Evolutionary conservation across 1,140 invertebrate genomes (phyloP), one percentile per base, ranked within the genome.

Genomic region (Drosophila ohnishii): DNA sequence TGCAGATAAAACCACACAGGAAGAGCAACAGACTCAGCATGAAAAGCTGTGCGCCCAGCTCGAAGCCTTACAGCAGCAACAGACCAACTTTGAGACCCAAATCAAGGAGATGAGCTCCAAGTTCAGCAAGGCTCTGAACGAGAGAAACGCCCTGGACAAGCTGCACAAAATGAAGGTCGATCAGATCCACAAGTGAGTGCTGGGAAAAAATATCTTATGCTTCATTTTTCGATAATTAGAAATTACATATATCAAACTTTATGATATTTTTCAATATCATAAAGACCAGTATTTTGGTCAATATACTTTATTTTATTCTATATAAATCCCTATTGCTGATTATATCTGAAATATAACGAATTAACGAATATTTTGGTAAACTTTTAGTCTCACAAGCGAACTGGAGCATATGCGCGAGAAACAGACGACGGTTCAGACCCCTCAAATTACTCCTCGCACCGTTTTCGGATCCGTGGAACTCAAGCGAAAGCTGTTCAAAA

Each of bases 141-240:
- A 91, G 64, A 72, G 90, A 16, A 90, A 89, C 28, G 90, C 90
- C 0, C 40, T 91, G 45, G 90, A 91, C 51, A 91, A 91, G 40
- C 56, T 91, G 37, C 90, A 91, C 63, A 90, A 90, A 78, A 90
- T 91, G 90, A 91, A 91, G 35, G 78, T 86, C 5, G 90, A 91
- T 59, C 85, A 90, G 51, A 91, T 91, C 42, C 64, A 80, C 32
- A 75, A 72, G 90, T 91, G 56, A 67, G 69, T 11, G 14, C 3
- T 10, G 3, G 7, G 4, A 1, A 19, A 16, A 42, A 16, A 3
- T 6, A 39, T 8, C 13, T 6, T 4, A 19, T 19, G 19, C 19
- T 19, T 19, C 19, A 19, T 19, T 19, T 19, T 19, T 19, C 19
- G 19, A 19, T 19, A 19, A 19, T 19, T 19, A 19, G 19, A 19